Conservation (phyloP, 1,140 invertebrate species). For the Odontomachus brunneus region DNA sequence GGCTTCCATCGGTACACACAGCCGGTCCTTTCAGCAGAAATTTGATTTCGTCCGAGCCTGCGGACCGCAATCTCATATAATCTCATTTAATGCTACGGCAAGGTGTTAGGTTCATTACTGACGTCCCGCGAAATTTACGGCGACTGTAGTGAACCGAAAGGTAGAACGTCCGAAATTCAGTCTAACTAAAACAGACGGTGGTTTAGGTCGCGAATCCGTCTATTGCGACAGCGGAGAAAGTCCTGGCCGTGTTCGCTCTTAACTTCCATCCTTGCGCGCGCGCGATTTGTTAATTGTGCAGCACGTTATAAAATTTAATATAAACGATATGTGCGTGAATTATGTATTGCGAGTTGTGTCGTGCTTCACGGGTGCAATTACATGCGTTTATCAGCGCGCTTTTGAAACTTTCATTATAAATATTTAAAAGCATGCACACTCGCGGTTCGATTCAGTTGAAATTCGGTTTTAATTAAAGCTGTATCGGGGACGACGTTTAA, state of each 20-base stretch:
- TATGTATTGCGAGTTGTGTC: background rate
- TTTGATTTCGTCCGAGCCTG: slow-evolving; percentile 50
- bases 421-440: background rate
- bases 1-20: slow-evolving; percentile 46
- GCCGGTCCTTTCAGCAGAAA: slow-evolving; percentile 38
- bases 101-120: slow-evolving; percentile 51
- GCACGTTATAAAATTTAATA: no score
- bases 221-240: no score
- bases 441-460: background rate
- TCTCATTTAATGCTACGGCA: slow-evolving; percentile 46
- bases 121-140: slow-evolving; percentile 38
- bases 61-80: slow-evolving; percentile 49
- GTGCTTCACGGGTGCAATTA: background rate
- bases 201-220: background rate
- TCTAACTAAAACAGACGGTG: slow-evolving; percentile 21
- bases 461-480: slow-evolving; percentile 41
- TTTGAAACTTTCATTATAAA: slow-evolving; percentile 1
- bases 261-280: no score
- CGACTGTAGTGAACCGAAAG: slow-evolving; percentile 19
- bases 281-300: no score
- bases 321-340: no score
- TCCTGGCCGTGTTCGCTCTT: no score
- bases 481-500: slow-evolving; percentile 7
- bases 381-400: background rate
- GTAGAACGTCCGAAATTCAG: slow-evolving; percentile 29